Evolutionary conservation across 2,888 invertebrate genomes (phyloP), one percentile per base, ranked within the genome.

Genomic region (Dryococelus australis): DNA sequence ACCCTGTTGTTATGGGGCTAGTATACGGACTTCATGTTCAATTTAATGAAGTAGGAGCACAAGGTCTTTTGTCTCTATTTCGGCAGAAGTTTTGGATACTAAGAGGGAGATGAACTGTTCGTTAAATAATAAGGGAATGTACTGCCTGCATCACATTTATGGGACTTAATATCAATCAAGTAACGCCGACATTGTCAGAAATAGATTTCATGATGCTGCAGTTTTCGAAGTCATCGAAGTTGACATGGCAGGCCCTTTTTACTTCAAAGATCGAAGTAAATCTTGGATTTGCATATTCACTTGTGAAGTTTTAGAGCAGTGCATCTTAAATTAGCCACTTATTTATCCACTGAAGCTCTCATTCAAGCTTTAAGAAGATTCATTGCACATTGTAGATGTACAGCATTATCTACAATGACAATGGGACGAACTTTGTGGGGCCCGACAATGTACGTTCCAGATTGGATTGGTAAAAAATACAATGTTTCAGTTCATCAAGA

Each of bases 241-340:
- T 35, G 35, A 35, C 35, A 35, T 35, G 35, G 35, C 35, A 35
- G 35, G 35, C 35, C 4, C 35, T 35, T 4, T 35, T 35, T 35
- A 35, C 35, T 4, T 35, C 35, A 35, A 35, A 4, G 35, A 35
- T 1, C 4, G 53, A n/a, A 47, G 88, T 26, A 65, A 91, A 85
- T 90, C 88, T 9, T 92, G 91, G 91, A 90, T 92, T n/a, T 89
- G 90, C 16, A 53, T 93, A 12, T 91, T 91, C 87, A 92, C 92
- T 0, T 93, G 92, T 90, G 91, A 92, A 0, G 89, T 92, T 92
- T 91, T 65, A 88, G 92, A 20, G 90, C 91, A 0, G 89, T 35
- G 35, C 35, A 35, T 88, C 88, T 93, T 24, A 92, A 93, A 89
- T 35, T 92, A 8, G 90, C 91, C 0, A 88, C 87, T 0, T 35